phyloP scores from a whole-genome alignment of 2,888 invertebrate species.

The Lochmaea capreae region DNA sequence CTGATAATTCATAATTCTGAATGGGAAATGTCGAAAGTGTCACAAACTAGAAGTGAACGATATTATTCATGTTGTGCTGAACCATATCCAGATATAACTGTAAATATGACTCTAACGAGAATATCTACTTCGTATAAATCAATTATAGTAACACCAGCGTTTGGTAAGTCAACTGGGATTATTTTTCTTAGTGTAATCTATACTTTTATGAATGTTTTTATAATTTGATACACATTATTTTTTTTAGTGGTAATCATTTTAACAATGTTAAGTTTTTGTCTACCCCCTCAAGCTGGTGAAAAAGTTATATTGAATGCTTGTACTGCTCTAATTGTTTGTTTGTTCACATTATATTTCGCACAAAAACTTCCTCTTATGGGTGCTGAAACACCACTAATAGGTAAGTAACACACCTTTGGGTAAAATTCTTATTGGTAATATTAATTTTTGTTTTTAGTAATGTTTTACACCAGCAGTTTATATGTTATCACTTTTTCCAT shows the following conservation, averaged over 20 bases:
- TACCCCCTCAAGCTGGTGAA: slow-evolving; percentile 76
- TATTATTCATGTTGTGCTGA: slow-evolving; percentile 70
- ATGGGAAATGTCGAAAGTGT: slow-evolving; percentile 67
- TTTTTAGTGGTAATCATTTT: slow-evolving; percentile 70
- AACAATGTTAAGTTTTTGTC: slow-evolving; percentile 73
- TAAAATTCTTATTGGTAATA: neutral
- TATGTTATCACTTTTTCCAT: slow-evolving; percentile 69
- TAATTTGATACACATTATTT: neutral
- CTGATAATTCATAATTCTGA: slow-evolving; percentile 62
- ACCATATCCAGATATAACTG: slow-evolving; percentile 69
- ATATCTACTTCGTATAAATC: slow-evolving; percentile 72
- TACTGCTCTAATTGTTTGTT: slow-evolving; percentile 71
- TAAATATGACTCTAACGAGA: slow-evolving; percentile 68
- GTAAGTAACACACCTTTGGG: slow-evolving; percentile 58
- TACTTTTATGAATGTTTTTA: neutral
- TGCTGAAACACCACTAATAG: slow-evolving; percentile 69
- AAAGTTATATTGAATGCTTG: slow-evolving; percentile 73
- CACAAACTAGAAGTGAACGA: slow-evolving; percentile 61
- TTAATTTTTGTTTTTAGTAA: slow-evolving; percentile 61
- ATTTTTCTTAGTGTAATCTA: slow-evolving; percentile 11
- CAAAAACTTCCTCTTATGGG: slow-evolving; percentile 70
- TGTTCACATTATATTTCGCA: slow-evolving; percentile 74
- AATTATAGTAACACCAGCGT: slow-evolving; percentile 73
- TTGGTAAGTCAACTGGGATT: slow-evolving; percentile 61
- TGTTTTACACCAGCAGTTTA: slow-evolving; percentile 70